Evolutionary conservation across 2,113 vertebrate species (phyloP).

Genomic region (Stictonetta naevosa): DNA sequence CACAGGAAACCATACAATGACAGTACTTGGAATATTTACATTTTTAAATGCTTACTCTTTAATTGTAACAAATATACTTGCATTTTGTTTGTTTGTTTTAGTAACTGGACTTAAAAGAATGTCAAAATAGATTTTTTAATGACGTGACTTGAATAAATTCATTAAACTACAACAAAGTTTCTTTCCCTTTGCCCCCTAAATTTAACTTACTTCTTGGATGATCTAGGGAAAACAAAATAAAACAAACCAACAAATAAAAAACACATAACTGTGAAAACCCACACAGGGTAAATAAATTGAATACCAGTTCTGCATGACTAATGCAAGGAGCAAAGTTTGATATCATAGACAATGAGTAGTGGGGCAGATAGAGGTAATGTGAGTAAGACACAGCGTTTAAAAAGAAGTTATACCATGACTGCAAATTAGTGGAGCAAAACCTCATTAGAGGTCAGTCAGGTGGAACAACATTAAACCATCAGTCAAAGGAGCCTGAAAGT

Average conservation of each 20-base stretch:
- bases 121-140: not conserved
- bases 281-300: not conserved
- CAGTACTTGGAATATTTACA: accelerated
- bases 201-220: accelerated
- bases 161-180: not conserved
- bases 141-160: accelerated
- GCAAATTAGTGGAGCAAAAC: not conserved
- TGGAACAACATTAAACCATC: not conserved
- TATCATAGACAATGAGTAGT: not conserved
- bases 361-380: not conserved
- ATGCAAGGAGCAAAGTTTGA: not conserved
- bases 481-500: not conserved
- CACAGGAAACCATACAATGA: not conserved
- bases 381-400: not conserved
- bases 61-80: not conserved
- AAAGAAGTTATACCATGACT: not conserved
- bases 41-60: not conserved
- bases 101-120: not conserved
- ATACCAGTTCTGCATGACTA: not conserved
- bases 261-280: not conserved
- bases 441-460: not conserved
- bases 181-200: not conserved
- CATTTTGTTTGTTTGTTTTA: too few relatives aligned
- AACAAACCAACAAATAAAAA: not conserved
- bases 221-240: not conserved